Conservation (phyloP, 2,113 vertebrate genomes). For the Embiotoca jacksoni region DNA sequence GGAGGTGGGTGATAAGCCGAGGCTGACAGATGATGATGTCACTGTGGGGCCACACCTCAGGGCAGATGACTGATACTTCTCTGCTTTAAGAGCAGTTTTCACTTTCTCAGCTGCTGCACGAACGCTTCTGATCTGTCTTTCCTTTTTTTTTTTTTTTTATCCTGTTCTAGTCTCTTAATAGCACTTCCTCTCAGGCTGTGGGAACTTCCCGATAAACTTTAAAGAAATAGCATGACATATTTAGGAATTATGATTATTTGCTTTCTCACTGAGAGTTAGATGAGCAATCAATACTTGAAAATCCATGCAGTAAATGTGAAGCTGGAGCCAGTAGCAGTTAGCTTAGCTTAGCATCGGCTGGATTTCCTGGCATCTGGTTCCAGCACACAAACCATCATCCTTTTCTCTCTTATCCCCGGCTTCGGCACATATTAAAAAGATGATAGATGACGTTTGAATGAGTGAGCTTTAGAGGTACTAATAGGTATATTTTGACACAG, state of each 20-base stretch:
- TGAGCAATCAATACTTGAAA: background rate
- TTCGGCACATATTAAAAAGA: too few species aligned
- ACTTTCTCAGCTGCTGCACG: constrained; percentile 22
- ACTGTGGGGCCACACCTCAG: constrained; percentile 29
- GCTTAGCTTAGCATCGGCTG: background rate
- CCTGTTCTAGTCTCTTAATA: background rate
- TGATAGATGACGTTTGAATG: too few species aligned
- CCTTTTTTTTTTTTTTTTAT: constrained; percentile 1
- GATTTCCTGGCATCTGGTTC: too few species aligned
- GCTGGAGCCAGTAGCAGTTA: background rate
- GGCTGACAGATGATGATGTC: constrained; percentile 52
- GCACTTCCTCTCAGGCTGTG: constrained; percentile 19
- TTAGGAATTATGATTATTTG: background rate
- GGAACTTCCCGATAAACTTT: constrained; percentile 8
- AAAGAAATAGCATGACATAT: background rate
- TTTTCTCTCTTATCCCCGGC: too few species aligned
- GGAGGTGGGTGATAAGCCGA: constrained; percentile 15
- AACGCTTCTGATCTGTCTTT: constrained; percentile 3
- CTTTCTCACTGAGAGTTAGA: background rate
- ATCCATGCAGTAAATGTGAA: background rate
- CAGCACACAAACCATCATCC: too few species aligned
- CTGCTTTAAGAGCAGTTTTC: constrained; percentile 17
- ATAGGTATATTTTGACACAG: too few species aligned
- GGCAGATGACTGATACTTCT: constrained; percentile 25
- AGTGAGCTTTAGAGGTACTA: too few species aligned